Conservation (phyloP, 2,797 vertebrate species). For the Hydrophis major region DNA sequence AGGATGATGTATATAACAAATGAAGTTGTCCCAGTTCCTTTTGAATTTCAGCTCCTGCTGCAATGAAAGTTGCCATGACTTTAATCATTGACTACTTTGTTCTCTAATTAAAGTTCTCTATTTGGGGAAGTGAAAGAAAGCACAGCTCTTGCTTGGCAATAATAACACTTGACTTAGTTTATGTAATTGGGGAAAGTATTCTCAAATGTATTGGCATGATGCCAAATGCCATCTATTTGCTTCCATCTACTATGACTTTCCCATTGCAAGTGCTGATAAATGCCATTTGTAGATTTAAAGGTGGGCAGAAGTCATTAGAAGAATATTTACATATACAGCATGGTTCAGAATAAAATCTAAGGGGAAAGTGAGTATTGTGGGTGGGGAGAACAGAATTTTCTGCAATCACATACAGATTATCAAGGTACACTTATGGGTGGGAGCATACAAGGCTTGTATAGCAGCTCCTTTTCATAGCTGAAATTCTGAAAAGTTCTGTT, state of each 20-base stretch:
- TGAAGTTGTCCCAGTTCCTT: not conserved
- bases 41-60: conserved; percentile 4
- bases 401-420: not conserved
- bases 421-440: not conserved
- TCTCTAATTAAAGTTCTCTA: conserved; percentile 5
- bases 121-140: not conserved
- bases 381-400: not conserved
- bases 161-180: not conserved
- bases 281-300: not conserved
- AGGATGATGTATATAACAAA: conserved; percentile 1
- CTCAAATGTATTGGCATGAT: not conserved
- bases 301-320: not conserved
- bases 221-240: not conserved
- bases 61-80: not conserved
- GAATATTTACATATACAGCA: not conserved
- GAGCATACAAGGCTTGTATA: not conserved
- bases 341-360: not conserved
- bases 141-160: not conserved
- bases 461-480: not conserved
- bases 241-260: not conserved
- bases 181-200: not conserved
- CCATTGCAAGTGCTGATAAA: not conserved
- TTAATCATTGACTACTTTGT: conserved; percentile 11
- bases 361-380: not conserved
- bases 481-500: not conserved